Conservation (phyloP, 2,797 vertebrate genomes). For the Oreochromis mossambicus region DNA sequence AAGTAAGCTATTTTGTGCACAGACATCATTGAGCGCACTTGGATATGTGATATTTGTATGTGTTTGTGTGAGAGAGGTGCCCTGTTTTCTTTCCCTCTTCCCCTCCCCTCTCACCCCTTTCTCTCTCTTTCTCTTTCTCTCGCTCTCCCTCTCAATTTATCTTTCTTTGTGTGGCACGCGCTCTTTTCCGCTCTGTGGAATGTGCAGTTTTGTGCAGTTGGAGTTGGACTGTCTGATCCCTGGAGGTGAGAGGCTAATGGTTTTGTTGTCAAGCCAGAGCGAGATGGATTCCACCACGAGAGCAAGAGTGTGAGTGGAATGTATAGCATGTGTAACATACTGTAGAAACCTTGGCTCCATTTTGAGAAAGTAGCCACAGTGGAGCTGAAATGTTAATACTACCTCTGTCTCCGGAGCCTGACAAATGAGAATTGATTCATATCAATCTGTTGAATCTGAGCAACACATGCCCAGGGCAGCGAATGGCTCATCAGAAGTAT, state of each 20-base stretch:
- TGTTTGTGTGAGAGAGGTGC: neutral
- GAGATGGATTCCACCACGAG: conserved; percentile 62
- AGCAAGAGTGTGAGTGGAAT: conserved; percentile 61
- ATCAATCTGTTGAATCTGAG: conserved; percentile 65
- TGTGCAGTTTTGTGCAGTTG: conserved; percentile 48
- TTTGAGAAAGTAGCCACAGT: conserved; percentile 32
- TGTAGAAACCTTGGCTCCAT: conserved; percentile 41
- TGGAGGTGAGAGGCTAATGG: conserved; percentile 68
- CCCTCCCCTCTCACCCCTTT: neutral
- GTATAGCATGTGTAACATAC: conserved; percentile 34
- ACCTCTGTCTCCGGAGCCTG: conserved; percentile 31
- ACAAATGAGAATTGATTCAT: conserved; percentile 61
- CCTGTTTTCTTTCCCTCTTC: neutral
- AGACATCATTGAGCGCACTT: conserved; percentile 9
- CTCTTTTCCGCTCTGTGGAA: conserved; percentile 39
- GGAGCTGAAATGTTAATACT: conserved; percentile 49
- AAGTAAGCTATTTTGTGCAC: conserved; percentile 66
- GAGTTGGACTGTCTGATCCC: conserved; percentile 62
- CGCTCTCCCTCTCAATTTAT: neutral
- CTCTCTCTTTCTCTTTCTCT: neutral
- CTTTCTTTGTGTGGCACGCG: conserved; percentile 11
- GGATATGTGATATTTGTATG: conserved; percentile 1
- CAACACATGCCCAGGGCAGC: conserved; percentile 55
- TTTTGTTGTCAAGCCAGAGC: conserved; percentile 59
- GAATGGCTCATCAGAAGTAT: conserved; percentile 54